These are phyloP conservation scores for Drosophila ogumai DNA, from an alignment of 1,140 invertebrate genomes.

Conservation along the genomic window DNA sequence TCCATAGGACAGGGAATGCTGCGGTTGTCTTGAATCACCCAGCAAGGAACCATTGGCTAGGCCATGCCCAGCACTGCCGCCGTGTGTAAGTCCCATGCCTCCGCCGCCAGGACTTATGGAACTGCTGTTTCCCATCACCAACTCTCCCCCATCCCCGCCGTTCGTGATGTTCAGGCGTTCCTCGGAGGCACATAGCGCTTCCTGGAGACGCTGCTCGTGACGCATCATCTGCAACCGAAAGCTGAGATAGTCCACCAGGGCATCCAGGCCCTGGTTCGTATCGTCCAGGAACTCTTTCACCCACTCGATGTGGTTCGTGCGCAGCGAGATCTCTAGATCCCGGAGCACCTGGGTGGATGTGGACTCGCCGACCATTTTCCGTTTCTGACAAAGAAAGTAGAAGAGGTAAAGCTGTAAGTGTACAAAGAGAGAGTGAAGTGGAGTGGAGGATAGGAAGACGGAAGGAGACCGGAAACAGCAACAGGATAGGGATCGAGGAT, in stretches of 20 bases:
- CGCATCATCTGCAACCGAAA: slow-evolving; percentile 96
- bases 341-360: slow-evolving; percentile 99
- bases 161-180: slow-evolving; percentile 85
- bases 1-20: slow-evolving; percentile 84
- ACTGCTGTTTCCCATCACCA: slow-evolving; percentile 56
- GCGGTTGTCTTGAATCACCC: slow-evolving; percentile 33
- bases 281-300: slow-evolving; percentile 99
- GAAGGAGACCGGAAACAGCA: slow-evolving; percentile 24
- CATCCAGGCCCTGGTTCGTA: slow-evolving; percentile 97
- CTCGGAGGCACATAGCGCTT: slow-evolving; percentile 90
- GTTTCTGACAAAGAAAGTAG: slow-evolving; percentile 92
- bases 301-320: slow-evolving; percentile 99
- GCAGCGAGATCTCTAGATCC: slow-evolving; percentile 98
- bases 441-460: slow-evolving; percentile 16
- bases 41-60: slow-evolving; percentile 55
- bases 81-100: slow-evolving; percentile 24
- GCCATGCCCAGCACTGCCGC: slow-evolving; percentile 59
- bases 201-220: slow-evolving; percentile 92
- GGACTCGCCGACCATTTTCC: slow-evolving; percentile 98
- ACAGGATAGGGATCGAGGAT: slow-evolving; percentile 30
- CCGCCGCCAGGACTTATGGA: slow-evolving; percentile 61
- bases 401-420: slow-evolving; percentile 85
- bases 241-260: slow-evolving; percentile 98
- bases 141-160: slow-evolving; percentile 53
- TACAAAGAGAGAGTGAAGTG: slow-evolving; percentile 56